Conservation (phyloP, 1,140 invertebrate genomes). For the Orius insidiosus region DNA sequence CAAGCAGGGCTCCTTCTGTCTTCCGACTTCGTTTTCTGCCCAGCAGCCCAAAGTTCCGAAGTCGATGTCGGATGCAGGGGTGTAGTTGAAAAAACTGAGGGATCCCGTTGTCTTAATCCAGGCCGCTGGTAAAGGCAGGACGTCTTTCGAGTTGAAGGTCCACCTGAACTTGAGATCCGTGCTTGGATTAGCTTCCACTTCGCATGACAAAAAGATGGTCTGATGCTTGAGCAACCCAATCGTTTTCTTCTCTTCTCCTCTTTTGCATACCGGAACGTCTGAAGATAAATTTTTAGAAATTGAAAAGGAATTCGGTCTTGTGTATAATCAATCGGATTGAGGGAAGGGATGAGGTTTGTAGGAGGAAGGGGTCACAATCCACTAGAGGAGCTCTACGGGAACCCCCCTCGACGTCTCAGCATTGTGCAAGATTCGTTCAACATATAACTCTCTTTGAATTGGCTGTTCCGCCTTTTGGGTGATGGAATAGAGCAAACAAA, state of each 20-base stretch:
- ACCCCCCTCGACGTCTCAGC: too few species aligned
- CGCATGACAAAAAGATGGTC: constrained; percentile 46
- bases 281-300: constrained; percentile 20
- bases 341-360: too few species aligned
- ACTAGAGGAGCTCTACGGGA: too few species aligned
- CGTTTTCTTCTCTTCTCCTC: constrained; percentile 36
- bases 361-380: too few species aligned
- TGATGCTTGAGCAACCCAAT: constrained; percentile 41
- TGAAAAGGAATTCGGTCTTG: too few species aligned
- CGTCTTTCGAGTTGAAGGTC: constrained; percentile 59
- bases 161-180: constrained; percentile 49
- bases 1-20: constrained; percentile 59
- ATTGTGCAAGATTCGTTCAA: too few species aligned
- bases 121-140: constrained; percentile 37
- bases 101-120: constrained; percentile 41
- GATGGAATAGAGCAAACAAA: too few species aligned
- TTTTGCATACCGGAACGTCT: constrained; percentile 43
- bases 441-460: too few species aligned
- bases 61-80: constrained; percentile 41
- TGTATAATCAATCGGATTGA: too few species aligned
- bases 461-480: too few species aligned
- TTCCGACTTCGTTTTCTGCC: constrained; percentile 66
- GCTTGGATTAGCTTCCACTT: constrained; percentile 41
- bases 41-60: constrained; percentile 70
- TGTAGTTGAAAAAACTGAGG: constrained; percentile 47